Percentiles rank a stretch among this genome's conserved stretches.
phyloP scores from a whole-genome alignment of 2,113 vertebrate genomes.

The Amphilophus citrinellus region DNA sequence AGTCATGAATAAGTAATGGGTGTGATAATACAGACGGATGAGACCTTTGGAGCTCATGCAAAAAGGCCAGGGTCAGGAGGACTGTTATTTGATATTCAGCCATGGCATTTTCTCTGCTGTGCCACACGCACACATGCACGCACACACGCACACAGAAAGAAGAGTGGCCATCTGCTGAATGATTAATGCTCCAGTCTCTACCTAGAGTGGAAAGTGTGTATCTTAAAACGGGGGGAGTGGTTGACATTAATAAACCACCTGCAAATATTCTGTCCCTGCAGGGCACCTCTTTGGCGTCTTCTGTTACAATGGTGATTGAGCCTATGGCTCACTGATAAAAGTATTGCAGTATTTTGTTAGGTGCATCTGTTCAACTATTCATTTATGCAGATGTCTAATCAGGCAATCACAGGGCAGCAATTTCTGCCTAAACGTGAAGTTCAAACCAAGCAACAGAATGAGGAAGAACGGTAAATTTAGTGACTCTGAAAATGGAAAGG shows the following conservation, averaged over 20 bases:
- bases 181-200: slow-evolving; percentile 65
- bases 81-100: slow-evolving; percentile 74
- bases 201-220: slow-evolving; percentile 54
- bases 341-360: neutral
- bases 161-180: slow-evolving; percentile 72
- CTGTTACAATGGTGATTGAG: neutral
- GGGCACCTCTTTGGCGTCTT: slow-evolving; percentile 14
- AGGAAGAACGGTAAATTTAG: neutral
- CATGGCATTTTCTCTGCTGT: slow-evolving; percentile 59
- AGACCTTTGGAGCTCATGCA: slow-evolving; percentile 66
- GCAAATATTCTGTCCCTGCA: slow-evolving; percentile 14
- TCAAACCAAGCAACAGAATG: neutral
- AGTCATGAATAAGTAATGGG: slow-evolving; percentile 63
- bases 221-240: slow-evolving; percentile 38
- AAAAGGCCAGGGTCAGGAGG: slow-evolving; percentile 66
- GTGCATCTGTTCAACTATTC: neutral
- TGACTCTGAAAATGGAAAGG: neutral
- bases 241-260: slow-evolving; percentile 48
- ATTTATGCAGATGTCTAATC: neutral
- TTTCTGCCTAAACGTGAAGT: neutral
- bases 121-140: slow-evolving; percentile 19
- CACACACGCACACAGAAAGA: slow-evolving; percentile 16
- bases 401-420: neutral
- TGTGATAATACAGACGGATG: slow-evolving; percentile 57
- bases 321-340: neutral